phyloP scores from a whole-genome alignment of 2,888 invertebrate species.

The Diplazon laetatorius region DNA sequence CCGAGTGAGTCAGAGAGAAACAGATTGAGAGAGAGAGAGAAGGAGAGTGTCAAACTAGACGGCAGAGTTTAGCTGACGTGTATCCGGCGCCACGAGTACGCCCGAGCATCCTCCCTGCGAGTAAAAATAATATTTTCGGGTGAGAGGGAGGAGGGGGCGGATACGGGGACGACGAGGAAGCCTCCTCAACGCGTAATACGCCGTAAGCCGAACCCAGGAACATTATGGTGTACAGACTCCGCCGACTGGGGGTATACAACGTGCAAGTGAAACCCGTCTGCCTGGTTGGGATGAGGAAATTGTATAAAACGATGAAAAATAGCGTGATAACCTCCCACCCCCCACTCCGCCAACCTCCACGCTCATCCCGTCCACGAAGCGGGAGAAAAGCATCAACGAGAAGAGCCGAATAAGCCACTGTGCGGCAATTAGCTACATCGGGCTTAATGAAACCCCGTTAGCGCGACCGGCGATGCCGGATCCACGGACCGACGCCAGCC shows the following conservation, averaged over 20 bases:
- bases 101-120: conserved; percentile 5
- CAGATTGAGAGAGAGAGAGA: not conserved
- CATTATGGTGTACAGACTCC: not conserved
- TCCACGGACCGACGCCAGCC: conserved; percentile 58
- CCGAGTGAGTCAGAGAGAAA: not conserved
- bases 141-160: conserved; percentile 26
- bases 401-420: conserved; percentile 68
- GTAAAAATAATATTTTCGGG: conserved; percentile 54
- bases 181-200: no score
- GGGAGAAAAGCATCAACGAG: conserved; percentile 55
- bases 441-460: conserved; percentile 75
- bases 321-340: not conserved
- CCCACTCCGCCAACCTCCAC: no score
- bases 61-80: conserved; percentile 46
- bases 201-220: no score
- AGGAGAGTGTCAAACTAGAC: conserved; percentile 30
- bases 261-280: not conserved
- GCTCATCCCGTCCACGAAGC: not conserved
- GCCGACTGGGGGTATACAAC: not conserved
- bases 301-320: conserved; percentile 31
- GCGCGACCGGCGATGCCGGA: conserved; percentile 48
- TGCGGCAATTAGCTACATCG: conserved; percentile 73
- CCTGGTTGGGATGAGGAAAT: not conserved
- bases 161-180: not conserved
- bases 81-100: conserved; percentile 4